Percentiles rank a stretch among this genome's conserved stretches.
phyloP scores from a whole-genome alignment of 2,797 vertebrate species.

The Hyperoplus immaculatus region DNA sequence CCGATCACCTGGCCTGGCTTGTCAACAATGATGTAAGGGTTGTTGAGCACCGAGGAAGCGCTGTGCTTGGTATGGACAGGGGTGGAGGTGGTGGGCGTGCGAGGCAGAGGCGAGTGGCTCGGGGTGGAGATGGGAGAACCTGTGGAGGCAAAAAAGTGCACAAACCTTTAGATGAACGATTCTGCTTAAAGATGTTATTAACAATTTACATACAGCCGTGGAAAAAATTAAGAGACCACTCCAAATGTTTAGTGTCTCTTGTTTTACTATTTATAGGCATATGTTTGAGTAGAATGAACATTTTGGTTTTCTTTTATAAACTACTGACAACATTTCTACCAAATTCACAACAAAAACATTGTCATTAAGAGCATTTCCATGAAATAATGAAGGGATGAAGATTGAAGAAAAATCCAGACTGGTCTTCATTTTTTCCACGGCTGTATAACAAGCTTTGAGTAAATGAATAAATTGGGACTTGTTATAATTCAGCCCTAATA shows the following conservation, averaged over 20 bases:
- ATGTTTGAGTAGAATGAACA: too few relatives aligned
- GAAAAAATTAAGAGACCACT: too few relatives aligned
- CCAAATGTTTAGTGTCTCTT: too few relatives aligned
- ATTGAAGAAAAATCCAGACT: neutral
- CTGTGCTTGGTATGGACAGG: slow-evolving; percentile 93
- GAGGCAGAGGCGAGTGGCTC: slow-evolving; percentile 94
- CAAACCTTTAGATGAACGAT: neutral
- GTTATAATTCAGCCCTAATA: neutral
- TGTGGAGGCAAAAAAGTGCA: slow-evolving; percentile 65
- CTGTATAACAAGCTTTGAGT: neutral
- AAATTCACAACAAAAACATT: too few relatives aligned
- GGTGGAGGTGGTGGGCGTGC: slow-evolving; percentile 91
- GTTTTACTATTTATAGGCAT: too few relatives aligned
- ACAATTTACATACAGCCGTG: neutral
- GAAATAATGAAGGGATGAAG: too few relatives aligned
- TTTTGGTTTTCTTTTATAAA: too few relatives aligned
- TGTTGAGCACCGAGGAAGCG: slow-evolving; percentile 90
- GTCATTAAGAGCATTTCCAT: too few relatives aligned
- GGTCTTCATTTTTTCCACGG: too few relatives aligned
- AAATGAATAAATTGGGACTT: neutral
- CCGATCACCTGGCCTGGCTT: slow-evolving; percentile 92
- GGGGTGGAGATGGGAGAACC: slow-evolving; percentile 97
- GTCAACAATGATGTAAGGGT: slow-evolving; percentile 92
- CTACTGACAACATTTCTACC: too few relatives aligned
- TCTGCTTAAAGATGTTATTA: neutral